Percentiles rank a stretch among this genome's conserved stretches.
phyloP scores from a whole-genome alignment of 2,797 vertebrate species.

The Pangasius larnaudii region DNA sequence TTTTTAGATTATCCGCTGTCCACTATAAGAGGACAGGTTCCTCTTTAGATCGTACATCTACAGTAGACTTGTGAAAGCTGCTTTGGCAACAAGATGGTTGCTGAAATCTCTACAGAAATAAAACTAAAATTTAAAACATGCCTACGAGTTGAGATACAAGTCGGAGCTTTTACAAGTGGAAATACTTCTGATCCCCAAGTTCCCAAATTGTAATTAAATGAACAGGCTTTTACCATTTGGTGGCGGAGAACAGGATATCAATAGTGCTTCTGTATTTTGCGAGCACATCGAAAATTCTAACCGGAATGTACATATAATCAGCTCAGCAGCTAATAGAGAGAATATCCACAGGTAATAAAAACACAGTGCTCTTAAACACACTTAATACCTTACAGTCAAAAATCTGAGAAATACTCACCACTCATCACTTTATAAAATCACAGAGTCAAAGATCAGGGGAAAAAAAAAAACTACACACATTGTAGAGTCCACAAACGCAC shows the following conservation, averaged over 20 bases:
- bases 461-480: background rate
- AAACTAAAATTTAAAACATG: background rate
- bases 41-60: background rate
- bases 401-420: background rate
- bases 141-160: background rate
- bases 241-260: background rate
- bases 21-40: background rate
- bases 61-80: background rate
- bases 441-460: no score
- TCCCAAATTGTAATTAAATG: background rate
- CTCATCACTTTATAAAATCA: background rate
- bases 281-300: background rate
- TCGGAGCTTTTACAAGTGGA: background rate
- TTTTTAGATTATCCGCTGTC: background rate
- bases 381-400: background rate
- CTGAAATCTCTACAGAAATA: background rate
- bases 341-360: background rate
- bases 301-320: background rate
- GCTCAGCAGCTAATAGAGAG: background rate
- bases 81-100: background rate
- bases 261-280: background rate
- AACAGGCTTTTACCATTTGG: background rate
- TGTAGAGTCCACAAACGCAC: background rate
- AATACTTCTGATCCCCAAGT: no score
- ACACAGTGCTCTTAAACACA: background rate